Evolutionary conservation across 2,888 invertebrate genomes (phyloP), one percentile per base, ranked within the genome.

Genomic region (Maniola hyperantus): DNA sequence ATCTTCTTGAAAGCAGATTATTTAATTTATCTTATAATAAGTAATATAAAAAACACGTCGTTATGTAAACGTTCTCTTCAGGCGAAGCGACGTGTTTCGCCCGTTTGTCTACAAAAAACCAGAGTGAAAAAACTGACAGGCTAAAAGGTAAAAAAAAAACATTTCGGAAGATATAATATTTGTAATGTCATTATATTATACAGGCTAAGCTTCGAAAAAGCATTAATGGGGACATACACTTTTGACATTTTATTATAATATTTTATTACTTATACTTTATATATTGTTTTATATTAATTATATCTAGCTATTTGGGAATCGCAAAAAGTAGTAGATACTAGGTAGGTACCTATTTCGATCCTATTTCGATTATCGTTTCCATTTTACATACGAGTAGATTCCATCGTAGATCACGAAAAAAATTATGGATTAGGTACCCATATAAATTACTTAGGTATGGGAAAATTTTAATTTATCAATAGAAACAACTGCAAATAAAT

Each of bases 141-240:
- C 57, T 53, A 65, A 68, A 60, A 65, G 44, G 65, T 61, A 64
- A 65, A 61, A 57, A 20, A 65, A 61, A 57, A 64, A 34, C 7
- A 15, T 20, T 55, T 55, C 36, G 10, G 55, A 18, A 42, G 18
- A 39, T 54, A 55, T 11, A 51, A 39, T 54, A 18, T 48, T 15
- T 48, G 48, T 48, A 48, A 18, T 46, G 39, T 55, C 36, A 2
- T 10, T 13, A n/a, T 15, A 54, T 34, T 36, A 5, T 48, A 48
- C 11, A 18, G 15, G 8, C 13, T 46, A 6, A 34, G 39, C 48
- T 50, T 11, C 13, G 18, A 36, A 36, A 13, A 48, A 60, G 46
- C 34, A 36, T 63, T 66, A 64, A 61, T 60, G 55, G 59, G 66
- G 44, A 51, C 54, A 15, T 48, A 66, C 51, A 61, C 60, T 51